Percentiles rank a stretch among this genome's conserved stretches.
phyloP scores from a whole-genome alignment of 2,797 vertebrate genomes.

The Falco cherrug region DNA sequence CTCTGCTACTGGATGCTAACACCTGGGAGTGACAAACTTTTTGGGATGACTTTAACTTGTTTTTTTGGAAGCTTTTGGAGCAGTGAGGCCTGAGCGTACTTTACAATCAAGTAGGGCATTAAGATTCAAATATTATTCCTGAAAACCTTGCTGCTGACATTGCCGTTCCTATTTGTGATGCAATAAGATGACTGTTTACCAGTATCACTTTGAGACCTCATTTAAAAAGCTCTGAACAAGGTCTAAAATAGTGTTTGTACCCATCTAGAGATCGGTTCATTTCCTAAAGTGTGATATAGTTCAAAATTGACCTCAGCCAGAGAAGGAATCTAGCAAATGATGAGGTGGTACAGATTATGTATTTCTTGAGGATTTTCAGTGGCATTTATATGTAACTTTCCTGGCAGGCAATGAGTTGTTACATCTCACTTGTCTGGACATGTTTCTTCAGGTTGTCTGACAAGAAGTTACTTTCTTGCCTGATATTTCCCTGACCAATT shows the following conservation, averaged over 20 bases:
- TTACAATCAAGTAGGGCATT: background rate
- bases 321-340: background rate
- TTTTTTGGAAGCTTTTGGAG: background rate
- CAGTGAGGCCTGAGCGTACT: background rate
- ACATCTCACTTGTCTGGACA: background rate
- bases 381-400: constrained; percentile 1
- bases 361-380: constrained; percentile 12
- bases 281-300: background rate
- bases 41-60: background rate
- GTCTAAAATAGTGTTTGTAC: background rate
- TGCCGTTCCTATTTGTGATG: background rate
- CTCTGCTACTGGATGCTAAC: background rate
- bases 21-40: background rate
- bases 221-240: background rate
- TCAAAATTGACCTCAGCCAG: background rate
- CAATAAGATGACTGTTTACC: background rate
- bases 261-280: background rate
- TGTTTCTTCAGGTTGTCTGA: constrained; percentile 44
- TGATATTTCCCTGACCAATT: constrained; percentile 31
- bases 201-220: background rate
- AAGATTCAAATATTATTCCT: background rate
- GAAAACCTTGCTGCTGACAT: background rate
- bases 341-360: background rate
- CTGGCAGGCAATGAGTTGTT: background rate
- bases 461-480: constrained; percentile 36